These are phyloP conservation scores for Glomeris maerens DNA, from an alignment of 1,140 invertebrate species.

Conservation along the genomic window DNA sequence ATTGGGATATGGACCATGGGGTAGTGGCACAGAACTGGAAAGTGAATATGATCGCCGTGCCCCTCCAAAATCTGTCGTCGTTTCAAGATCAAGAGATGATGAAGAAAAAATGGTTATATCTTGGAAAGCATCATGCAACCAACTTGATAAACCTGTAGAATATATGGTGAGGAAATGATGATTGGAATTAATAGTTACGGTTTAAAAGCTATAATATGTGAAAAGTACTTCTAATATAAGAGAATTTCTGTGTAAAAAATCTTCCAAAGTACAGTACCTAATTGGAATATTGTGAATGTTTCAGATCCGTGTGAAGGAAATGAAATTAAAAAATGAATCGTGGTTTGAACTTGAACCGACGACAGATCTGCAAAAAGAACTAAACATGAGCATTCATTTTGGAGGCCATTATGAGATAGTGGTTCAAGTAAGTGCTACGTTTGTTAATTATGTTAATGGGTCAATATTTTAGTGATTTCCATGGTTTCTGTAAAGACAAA, in stretches of 20 bases:
- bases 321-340: slow-evolving; percentile 32
- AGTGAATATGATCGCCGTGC: background rate
- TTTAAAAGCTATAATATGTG: background rate
- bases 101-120: slow-evolving; percentile 29
- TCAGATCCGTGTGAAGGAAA: slow-evolving; percentile 24
- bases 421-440: slow-evolving; percentile 7
- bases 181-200: background rate
- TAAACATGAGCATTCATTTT: slow-evolving; percentile 24
- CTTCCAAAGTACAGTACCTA: too few relatives aligned
- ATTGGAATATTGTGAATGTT: background rate
- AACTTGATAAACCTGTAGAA: slow-evolving; percentile 10
- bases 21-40: background rate
- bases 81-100: slow-evolving; percentile 18
- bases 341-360: slow-evolving; percentile 33
- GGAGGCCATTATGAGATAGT: slow-evolving; percentile 41
- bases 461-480: slow-evolving; percentile 12
- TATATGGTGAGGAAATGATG: slow-evolving; percentile 18
- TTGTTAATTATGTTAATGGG: slow-evolving; percentile 14
- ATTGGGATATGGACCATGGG: background rate
- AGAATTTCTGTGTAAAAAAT: too few relatives aligned
- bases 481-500: slow-evolving; percentile 10
- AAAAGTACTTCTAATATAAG: too few relatives aligned
- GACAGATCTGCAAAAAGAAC: slow-evolving; percentile 30
- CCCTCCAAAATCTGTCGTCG: slow-evolving; percentile 24
- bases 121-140: slow-evolving; percentile 36